A percentile compares a stretch with the other conserved stretches of the same genome.
Evolutionary conservation across 2,888 invertebrate species (phyloP).

Genomic region (Agonum fuliginosum): DNA sequence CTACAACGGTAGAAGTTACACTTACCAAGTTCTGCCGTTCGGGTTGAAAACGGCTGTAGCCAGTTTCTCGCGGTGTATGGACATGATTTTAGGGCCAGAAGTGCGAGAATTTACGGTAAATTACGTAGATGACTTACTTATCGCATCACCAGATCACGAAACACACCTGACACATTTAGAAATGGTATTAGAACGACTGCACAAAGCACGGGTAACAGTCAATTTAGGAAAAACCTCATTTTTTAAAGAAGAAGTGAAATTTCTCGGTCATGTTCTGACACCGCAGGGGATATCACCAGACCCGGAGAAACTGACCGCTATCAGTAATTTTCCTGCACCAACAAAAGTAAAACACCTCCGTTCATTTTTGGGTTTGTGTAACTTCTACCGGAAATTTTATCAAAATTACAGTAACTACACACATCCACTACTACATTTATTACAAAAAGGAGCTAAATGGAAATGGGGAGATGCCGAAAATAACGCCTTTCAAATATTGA

Average conservation of each 20-base stretch:
- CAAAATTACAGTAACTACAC: too few species aligned
- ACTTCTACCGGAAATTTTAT: not conserved
- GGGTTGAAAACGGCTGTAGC: too few species aligned
- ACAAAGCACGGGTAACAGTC: conserved; percentile 63
- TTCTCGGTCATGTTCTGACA: conserved; percentile 56
- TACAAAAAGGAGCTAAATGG: too few species aligned
- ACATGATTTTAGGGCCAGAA: conserved; percentile 64
- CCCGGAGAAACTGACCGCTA: conserved; percentile 60
- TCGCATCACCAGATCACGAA: conserved; percentile 63
- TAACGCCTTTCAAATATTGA: too few species aligned
- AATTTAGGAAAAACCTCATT: conserved; percentile 64
- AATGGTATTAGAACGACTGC: conserved; percentile 61
- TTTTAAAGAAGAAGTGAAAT: conserved; percentile 47
- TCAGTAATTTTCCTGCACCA: not conserved
- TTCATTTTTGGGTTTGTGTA: not conserved
- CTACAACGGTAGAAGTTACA: conserved; percentile 63
- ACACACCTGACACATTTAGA: conserved; percentile 63
- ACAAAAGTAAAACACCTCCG: not conserved
- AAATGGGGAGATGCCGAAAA: too few species aligned
- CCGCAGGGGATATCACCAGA: conserved; percentile 54
- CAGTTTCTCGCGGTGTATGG: conserved; percentile 64
- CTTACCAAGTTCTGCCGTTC: conserved; percentile 66
- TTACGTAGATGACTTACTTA: conserved; percentile 67
- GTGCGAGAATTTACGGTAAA: conserved; percentile 62
- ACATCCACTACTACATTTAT: too few species aligned